phyloP scores from a whole-genome alignment of 2,113 vertebrate species.

The Terrapene triunguis region DNA sequence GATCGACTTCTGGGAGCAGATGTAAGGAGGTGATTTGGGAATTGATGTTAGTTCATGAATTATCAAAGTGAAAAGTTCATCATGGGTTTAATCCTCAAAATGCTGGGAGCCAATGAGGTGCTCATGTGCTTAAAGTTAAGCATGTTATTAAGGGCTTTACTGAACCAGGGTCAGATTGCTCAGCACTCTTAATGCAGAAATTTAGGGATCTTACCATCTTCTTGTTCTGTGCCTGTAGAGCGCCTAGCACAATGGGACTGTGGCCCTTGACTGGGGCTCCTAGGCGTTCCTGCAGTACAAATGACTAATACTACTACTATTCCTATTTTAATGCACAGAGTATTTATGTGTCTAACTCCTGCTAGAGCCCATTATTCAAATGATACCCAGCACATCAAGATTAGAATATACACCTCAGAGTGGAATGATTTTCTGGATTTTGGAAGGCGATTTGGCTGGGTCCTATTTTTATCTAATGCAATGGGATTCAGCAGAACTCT shows the following conservation, averaged over 20 bases:
- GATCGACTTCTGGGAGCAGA: not conserved
- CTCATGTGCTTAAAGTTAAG: not conserved
- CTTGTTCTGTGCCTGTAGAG: not conserved
- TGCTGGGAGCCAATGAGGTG: not conserved
- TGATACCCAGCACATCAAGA: not conserved
- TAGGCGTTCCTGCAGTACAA: not conserved
- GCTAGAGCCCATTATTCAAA: not conserved
- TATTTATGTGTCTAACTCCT: not conserved
- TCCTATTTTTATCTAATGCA: slow-evolving; percentile 55
- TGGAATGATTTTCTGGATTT: slow-evolving; percentile 24
- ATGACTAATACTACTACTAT: not conserved
- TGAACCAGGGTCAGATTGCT: not conserved
- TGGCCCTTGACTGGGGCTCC: slow-evolving; percentile 31
- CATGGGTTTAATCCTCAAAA: not conserved
- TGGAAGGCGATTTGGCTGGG: slow-evolving; percentile 33
- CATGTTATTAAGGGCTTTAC: not conserved
- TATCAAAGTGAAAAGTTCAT: not conserved
- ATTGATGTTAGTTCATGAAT: not conserved
- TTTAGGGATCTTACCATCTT: not conserved
- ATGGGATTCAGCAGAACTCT: slow-evolving; percentile 43
- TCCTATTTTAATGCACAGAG: not conserved
- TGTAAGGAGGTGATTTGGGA: not conserved
- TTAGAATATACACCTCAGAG: not conserved
- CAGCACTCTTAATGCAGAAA: slow-evolving; percentile 1
- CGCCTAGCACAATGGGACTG: not conserved